Percentiles rank a stretch among this genome's conserved stretches.
These are phyloP conservation scores for Acrossocheilus wenchowensis DNA, from an alignment of 2,797 vertebrate species.

Conservation along the genomic window DNA sequence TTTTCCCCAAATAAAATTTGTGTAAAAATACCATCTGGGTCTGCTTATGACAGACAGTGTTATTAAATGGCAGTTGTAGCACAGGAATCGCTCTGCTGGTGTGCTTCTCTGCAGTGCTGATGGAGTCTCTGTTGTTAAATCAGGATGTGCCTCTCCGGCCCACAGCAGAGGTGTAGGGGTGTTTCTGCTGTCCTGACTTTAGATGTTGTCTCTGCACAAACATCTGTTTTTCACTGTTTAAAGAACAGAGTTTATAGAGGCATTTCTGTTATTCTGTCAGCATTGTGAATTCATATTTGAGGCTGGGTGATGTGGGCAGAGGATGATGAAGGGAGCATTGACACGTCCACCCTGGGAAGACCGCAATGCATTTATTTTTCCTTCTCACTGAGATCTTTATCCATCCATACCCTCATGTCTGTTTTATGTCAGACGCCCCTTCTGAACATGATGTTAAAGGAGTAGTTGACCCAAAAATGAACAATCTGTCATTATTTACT, in stretches of 20 bases:
- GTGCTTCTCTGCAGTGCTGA: not conserved
- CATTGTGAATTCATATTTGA: slow-evolving; percentile 68
- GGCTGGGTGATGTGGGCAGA: slow-evolving; percentile 50
- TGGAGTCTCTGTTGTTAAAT: slow-evolving; percentile 8
- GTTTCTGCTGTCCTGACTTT: slow-evolving; percentile 36
- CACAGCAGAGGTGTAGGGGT: slow-evolving; percentile 12
- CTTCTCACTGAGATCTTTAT: slow-evolving; percentile 15
- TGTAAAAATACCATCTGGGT: not conserved
- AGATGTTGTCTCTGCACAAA: slow-evolving; percentile 42
- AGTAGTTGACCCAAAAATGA: not conserved
- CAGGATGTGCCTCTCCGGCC: slow-evolving; percentile 1
- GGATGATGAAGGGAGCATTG: slow-evolving; percentile 36
- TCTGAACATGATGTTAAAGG: not conserved
- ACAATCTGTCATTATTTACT: not conserved
- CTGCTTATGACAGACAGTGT: not conserved
- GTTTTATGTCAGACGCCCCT: not conserved
- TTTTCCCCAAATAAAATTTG: not conserved
- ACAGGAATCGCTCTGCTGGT: not conserved
- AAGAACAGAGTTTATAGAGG: slow-evolving; percentile 38
- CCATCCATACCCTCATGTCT: not conserved
- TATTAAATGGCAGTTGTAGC: not conserved
- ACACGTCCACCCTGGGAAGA: slow-evolving; percentile 19
- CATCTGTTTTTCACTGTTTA: slow-evolving; percentile 41
- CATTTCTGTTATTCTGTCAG: slow-evolving; percentile 55
- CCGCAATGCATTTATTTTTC: slow-evolving; percentile 6